A percentile compares a stretch with the other conserved stretches of the same genome.
Conservation (phyloP, 2,113 vertebrate species). For the Leiothrix lutea region DNA sequence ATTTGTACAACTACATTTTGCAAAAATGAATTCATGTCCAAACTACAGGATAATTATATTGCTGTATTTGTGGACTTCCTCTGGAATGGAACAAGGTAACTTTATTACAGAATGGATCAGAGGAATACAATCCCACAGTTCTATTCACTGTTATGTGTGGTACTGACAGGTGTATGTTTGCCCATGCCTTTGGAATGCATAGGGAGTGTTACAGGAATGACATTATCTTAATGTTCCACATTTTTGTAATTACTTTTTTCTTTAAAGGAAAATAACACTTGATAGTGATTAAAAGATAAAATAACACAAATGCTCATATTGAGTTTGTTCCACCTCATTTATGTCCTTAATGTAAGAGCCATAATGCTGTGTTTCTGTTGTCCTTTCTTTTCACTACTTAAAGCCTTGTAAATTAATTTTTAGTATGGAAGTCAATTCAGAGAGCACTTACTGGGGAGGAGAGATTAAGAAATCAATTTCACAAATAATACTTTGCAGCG, state of each 20-base stretch:
- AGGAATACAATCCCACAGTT: neutral
- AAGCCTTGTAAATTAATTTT: slow-evolving; percentile 13
- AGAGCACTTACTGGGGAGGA: neutral
- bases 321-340: neutral
- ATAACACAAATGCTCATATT: neutral
- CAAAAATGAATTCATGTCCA: neutral
- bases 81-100: neutral
- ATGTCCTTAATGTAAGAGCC: neutral
- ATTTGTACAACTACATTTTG: neutral
- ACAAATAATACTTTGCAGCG: neutral
- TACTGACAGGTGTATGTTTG: neutral
- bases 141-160: neutral
- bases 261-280: neutral
- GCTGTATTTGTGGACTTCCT: neutral
- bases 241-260: neutral
- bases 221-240: neutral
- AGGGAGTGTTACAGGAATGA: neutral
- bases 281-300: neutral
- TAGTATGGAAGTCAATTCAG: neutral
- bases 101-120: neutral
- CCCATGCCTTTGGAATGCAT: neutral
- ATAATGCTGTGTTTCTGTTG: neutral
- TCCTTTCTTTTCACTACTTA: neutral
- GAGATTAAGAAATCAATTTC: slow-evolving; percentile 7
- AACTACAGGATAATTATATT: neutral